Base-by-base conservation (phyloP, 2,797 vertebrate genomes). In the Smutsia gigantea region DNA sequence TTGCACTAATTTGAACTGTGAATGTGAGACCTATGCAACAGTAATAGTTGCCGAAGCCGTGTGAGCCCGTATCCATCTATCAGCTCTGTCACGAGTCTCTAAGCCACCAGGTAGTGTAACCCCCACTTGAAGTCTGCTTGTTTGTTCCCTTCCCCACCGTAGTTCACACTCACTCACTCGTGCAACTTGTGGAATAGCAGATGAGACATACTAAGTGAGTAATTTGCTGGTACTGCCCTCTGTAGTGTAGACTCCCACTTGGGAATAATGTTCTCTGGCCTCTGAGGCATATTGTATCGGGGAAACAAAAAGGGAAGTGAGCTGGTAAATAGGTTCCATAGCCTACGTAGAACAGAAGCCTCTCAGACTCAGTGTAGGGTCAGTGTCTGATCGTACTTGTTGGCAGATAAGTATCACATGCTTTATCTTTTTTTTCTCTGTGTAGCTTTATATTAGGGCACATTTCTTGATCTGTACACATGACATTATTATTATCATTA, bases 261-360 rank as follows among this genome's bases (percentile, higher is more conserved):
- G 31, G 68, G 75, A 91, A 25, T 59, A 34, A 18, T 17, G 10
- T 51, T 66, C 61, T 86, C 42, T 13, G 19, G 27, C 15, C 55
- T 79, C 66, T 57, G 59, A 53, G 39, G 21, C 66, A n/a, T 77
- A 19, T 19, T 39, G 27, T 10, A 63, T 53, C 57, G 59, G 57
- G 37, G 29, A 55, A 95, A 57, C 53, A 69, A 49, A 88, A 75
- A 87, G 19, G 4, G 3, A 57, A 71, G 74, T 90, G 37, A 91
- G 89, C 42, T 29, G 17, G 42, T 37, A 25, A 37, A 11, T 77
- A 64, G 69, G 72, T 42, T 63, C 55, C 66, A 31, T 27, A 39
- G 66, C 19, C 51, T 78, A 1, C 15, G 1, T 29, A 63, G 27
- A 87, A 25, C 34, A 11, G 34, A 77, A 37, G 34, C 53, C 7